Conservation (phyloP, 1,140 invertebrate species). For the Formica exsecta region DNA sequence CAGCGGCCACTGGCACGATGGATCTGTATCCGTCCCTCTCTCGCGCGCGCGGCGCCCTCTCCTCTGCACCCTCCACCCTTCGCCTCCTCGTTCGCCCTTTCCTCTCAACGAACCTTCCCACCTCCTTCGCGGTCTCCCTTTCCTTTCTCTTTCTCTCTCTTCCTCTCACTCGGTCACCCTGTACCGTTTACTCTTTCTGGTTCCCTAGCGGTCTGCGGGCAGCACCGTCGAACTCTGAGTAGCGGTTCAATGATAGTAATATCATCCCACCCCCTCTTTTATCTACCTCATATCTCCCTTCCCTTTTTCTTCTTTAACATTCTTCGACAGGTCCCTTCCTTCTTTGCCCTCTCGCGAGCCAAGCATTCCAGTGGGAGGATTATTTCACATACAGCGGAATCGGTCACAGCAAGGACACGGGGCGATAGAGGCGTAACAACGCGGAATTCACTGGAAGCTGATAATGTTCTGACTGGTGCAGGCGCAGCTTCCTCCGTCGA, state of each 20-base stretch:
- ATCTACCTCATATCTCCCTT: not conserved
- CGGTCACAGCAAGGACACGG: not conserved
- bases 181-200: slow-evolving; percentile 73
- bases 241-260: slow-evolving; percentile 80
- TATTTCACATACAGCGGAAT: not conserved
- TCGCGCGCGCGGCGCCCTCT: slow-evolving; percentile 43
- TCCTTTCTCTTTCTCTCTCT: slow-evolving; percentile 50
- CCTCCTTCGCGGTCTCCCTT: slow-evolving; percentile 18
- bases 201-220: slow-evolving; percentile 76
- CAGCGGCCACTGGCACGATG: slow-evolving; percentile 78
- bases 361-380: slow-evolving; percentile 12
- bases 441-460: slow-evolving; percentile 32
- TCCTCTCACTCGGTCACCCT: slow-evolving; percentile 46
- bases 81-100: slow-evolving; percentile 49
- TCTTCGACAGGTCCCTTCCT: slow-evolving; percentile 36
- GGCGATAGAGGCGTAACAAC: slow-evolving; percentile 35
- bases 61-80: slow-evolving; percentile 46
- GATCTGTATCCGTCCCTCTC: slow-evolving; percentile 73
- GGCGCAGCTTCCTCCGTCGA: slow-evolving; percentile 41
- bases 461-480: slow-evolving; percentile 34
- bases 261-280: slow-evolving; percentile 54
- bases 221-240: slow-evolving; percentile 82
- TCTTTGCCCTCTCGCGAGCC: not conserved
- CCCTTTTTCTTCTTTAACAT: slow-evolving; percentile 27
- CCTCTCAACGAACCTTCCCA: slow-evolving; percentile 24